Evolutionary conservation across 2,113 vertebrate species (phyloP).

Genomic region (Pelmatolapia mariae): DNA sequence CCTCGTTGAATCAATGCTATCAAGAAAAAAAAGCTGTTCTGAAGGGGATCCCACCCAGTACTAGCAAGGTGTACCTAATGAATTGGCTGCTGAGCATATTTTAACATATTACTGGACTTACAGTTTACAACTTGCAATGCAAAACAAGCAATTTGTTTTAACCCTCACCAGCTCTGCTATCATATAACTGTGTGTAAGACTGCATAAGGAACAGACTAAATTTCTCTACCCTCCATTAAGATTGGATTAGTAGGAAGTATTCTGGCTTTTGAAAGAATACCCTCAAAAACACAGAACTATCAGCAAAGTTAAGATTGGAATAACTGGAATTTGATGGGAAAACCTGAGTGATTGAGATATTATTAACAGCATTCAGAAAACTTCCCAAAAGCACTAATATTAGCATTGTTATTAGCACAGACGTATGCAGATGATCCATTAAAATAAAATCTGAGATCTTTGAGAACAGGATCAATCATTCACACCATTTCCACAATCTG

Average conservation of each 20-base stretch:
- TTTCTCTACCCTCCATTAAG: not conserved
- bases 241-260: not conserved
- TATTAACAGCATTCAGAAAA: not conserved
- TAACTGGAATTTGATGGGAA: not conserved
- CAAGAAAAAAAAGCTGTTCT: not conserved
- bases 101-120: not conserved
- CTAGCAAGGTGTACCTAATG: not conserved
- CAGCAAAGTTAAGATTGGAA: not conserved
- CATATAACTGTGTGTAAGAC: not conserved
- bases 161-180: not conserved
- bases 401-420: not conserved
- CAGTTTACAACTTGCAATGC: not conserved
- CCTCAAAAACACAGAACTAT: not conserved
- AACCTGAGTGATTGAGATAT: not conserved
- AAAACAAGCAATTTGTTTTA: not conserved
- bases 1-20: not conserved
- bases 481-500: not conserved
- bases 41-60: not conserved
- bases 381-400: not conserved
- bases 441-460: not conserved
- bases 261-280: not conserved
- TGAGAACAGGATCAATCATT: not conserved
- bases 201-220: not conserved
- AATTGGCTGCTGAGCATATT: not conserved
- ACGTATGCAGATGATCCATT: not conserved